Percentiles rank a stretch among this genome's conserved stretches.
These are phyloP conservation scores for Myotis planiceps DNA, from an alignment of 2,797 vertebrate species.

Conservation along the genomic window DNA sequence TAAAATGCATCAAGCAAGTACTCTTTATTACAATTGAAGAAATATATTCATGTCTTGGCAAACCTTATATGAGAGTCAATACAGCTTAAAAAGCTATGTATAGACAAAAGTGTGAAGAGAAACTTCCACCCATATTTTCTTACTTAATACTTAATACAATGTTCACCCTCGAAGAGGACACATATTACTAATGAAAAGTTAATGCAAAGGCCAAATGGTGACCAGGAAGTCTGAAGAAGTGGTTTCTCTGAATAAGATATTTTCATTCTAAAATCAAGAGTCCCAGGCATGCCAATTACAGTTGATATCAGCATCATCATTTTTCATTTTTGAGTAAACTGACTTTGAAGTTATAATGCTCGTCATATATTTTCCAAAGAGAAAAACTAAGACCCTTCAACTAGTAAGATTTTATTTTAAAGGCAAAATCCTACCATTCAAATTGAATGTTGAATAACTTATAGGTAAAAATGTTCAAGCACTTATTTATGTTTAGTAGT, in stretches of 20 bases:
- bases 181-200: neutral
- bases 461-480: neutral
- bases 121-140: neutral
- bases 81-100: neutral
- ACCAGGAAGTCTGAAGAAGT: neutral
- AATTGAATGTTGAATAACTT: neutral
- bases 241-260: neutral
- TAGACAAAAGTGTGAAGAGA: neutral
- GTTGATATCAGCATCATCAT: neutral
- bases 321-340: neutral
- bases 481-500: neutral
- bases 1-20: slow-evolving; percentile 16
- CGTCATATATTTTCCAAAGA: neutral
- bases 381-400: neutral
- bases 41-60: neutral
- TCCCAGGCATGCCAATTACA: neutral
- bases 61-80: neutral
- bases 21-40: neutral
- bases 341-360: neutral
- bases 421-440: neutral
- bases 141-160: neutral
- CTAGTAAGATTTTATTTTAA: neutral
- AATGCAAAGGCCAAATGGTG: neutral
- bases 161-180: neutral
- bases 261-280: slow-evolving; percentile 1